Evolutionary conservation across 2,888 invertebrate species (phyloP), one percentile per base, ranked within the genome.

Genomic region (Nomada fucata): DNA sequence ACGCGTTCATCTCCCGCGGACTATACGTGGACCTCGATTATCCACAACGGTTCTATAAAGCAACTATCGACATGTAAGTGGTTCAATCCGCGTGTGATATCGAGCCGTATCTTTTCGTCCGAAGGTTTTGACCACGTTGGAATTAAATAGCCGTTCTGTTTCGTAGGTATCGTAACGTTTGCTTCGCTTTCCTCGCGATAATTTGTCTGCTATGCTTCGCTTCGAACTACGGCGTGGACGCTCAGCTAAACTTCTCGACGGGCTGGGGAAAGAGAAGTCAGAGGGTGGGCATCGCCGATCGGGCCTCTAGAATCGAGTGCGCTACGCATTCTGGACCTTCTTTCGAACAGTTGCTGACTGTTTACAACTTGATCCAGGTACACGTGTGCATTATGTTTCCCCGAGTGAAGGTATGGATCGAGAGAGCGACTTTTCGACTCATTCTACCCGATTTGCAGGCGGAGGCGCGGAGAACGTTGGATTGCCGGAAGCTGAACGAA

Each of bases 221-320:
- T 18, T 47, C 89, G n/a, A 23, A 84, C 23, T 29, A 52, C 2
- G 67, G 65, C 4, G 57, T 76, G 5, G 89, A 91, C 55, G 91
- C 87, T 47, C 92, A 92, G 69, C 76, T 92, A 50, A 92, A 90
- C 64, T 92, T 91, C 70, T 92, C 92, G 2, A 91, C 92, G 26
- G 92, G 91, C 5, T 92, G 92, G 92, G 92, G 92, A 20, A 92
- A 92, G 61, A 86, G 92, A 26, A 90, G 85, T 68, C 86, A 83
- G 59, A 84, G 85, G 77, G 59, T 84, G 29, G 85, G 80, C 53
- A 44, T 73, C 26, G 77, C n/a, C 18, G 82, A 73, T 13, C 47
- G 67, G 59, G 47, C 20, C 64, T 20, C 26, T 18, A 50, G 23
- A 20, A 11, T 47, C 52, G 81, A 80, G n/a, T 88, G 89, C 65